Base-by-base conservation (phyloP, 2,888 invertebrate species). In the Trissolcus japonicus region DNA sequence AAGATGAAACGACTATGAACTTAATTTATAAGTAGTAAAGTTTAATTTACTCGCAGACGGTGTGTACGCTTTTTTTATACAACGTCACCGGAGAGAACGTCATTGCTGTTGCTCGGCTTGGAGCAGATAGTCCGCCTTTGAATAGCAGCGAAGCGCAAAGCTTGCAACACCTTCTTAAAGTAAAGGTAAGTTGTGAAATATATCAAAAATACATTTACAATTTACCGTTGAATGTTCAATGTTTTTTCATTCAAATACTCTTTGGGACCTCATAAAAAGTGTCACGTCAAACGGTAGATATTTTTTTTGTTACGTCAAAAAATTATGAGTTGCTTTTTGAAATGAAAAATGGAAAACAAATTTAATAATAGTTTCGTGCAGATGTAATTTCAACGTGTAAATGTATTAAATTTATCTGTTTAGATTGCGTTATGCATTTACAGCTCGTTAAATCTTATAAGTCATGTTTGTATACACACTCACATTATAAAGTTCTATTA, bases 31-130 rank as follows among this genome's bases (percentile, higher is more conserved):
- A 62, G 35, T 56, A 69, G 56, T 56, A 41, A 40, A 62, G 25
- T 61, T 56, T 80, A 48, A 59, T 54, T 59, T 60, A 11, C 82
- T 81, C 78, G 6, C 92, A 96, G 96, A 95, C 95, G 53, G 93
- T 94, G 84, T 96, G 96, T 90, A 94, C 94, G 13, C 90, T 96
- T 85, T 95, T 95, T 71, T 91, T 96, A 79, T 96, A 95, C 90
- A 95, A 96, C 88, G 93, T 95, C 84, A 95, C 95, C 82, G 94
- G 94, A 82, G 96, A 96, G 89, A 96, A 96, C 89, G 94, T 96
- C 79, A 96, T 96, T 84, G 93, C 96, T 83, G 94, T 95, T 21
- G 96, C 95, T 51, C 93, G 94, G 85, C 91, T 95, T 81, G 92
- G 93, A 21, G 93, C 91, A 60, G 91, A 92, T 82, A 92, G 92